Evolutionary conservation across 2,113 vertebrate species (phyloP).

Genomic region (Ailurus styani): DNA sequence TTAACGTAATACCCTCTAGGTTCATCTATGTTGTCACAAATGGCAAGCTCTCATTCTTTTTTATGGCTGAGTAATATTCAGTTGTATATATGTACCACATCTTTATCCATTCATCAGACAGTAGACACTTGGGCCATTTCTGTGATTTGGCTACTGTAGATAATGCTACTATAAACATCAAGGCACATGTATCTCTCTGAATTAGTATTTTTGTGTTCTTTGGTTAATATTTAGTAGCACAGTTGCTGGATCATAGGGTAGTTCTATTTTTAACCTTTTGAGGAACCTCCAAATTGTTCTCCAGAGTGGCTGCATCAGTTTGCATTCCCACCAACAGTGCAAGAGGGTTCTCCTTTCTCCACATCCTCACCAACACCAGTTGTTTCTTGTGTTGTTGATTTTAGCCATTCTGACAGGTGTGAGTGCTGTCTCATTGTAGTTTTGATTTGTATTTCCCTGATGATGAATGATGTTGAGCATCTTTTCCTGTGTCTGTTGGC

Average conservation of each 20-base stretch:
- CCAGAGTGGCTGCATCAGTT: background rate
- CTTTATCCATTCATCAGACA: background rate
- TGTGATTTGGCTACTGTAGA: background rate
- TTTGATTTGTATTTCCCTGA: background rate
- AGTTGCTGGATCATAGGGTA: background rate
- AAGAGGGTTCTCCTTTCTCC: background rate
- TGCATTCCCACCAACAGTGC: background rate
- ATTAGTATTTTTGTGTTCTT: background rate
- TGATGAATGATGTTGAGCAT: background rate
- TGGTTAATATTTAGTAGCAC: background rate
- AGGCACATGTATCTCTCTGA: background rate
- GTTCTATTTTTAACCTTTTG: background rate
- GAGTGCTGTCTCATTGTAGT: background rate
- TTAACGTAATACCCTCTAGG: background rate
- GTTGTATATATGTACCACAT: background rate
- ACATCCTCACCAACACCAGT: background rate
- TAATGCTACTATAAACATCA: background rate
- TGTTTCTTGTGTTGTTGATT: background rate
- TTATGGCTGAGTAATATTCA: background rate
- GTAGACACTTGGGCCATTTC: background rate
- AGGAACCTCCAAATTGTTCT: background rate
- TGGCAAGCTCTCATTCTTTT: background rate
- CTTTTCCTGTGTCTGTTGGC: background rate
- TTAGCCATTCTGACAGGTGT: background rate
- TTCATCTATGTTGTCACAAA: background rate